A percentile compares a stretch with the other conserved stretches of the same genome.
phyloP scores from a whole-genome alignment of 2,113 vertebrate genomes.

The Oreochromis aureus region DNA sequence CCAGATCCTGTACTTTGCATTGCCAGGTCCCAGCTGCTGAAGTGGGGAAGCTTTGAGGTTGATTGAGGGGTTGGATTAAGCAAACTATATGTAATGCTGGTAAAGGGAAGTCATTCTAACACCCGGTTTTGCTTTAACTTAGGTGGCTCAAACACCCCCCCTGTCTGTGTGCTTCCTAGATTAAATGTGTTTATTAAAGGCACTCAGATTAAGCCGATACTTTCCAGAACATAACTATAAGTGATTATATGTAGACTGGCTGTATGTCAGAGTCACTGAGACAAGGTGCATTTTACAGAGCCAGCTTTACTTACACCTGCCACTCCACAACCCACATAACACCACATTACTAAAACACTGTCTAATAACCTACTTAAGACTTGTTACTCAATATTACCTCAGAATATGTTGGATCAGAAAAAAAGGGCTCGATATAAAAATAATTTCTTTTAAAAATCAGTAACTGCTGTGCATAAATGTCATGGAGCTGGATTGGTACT shows the following conservation, averaged over 20 bases:
- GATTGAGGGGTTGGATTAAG: background rate
- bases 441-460: background rate
- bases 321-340: background rate
- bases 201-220: background rate
- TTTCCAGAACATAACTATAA: background rate
- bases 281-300: background rate
- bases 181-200: background rate
- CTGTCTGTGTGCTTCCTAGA: background rate
- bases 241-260: background rate
- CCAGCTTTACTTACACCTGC: constrained; percentile 38
- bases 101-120: background rate
- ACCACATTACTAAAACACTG: constrained; percentile 30
- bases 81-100: background rate
- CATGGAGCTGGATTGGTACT: constrained; percentile 13
- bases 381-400: background rate
- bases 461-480: constrained; percentile 39
- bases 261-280: background rate
- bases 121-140: background rate
- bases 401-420: background rate
- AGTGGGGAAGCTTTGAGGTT: background rate
- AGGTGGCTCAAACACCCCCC: constrained; percentile 9
- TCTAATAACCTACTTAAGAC: constrained; percentile 26
- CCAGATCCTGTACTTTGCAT: background rate
- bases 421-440: background rate
- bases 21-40: constrained; percentile 25